phyloP scores from a whole-genome alignment of 2,113 vertebrate species.

The Carlito syrichta region DNA sequence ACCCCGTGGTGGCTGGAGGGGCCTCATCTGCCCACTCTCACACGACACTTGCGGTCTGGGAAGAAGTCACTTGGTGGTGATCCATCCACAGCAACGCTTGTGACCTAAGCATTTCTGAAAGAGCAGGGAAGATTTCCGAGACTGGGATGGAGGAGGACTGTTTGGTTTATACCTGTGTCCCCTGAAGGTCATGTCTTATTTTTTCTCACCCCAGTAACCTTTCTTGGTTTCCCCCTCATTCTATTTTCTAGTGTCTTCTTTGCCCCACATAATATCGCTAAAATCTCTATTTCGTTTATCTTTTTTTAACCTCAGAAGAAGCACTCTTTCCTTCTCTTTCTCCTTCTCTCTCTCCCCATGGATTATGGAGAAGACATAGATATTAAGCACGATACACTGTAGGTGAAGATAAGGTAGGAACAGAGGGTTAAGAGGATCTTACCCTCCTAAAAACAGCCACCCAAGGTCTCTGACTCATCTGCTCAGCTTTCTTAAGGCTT shows the following conservation, averaged over 20 bases:
- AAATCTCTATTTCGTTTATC: neutral
- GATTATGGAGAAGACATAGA: neutral
- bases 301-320: neutral
- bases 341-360: neutral
- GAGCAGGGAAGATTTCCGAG: slow-evolving; percentile 70
- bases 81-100: neutral
- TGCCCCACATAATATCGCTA: neutral
- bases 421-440: neutral
- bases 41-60: neutral
- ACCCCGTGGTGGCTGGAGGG: slow-evolving; percentile 66
- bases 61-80: slow-evolving; percentile 57
- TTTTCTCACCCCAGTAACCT: neutral
- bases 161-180: slow-evolving; percentile 47
- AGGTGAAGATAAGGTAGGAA: neutral
- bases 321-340: neutral
- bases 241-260: neutral
- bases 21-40: neutral
- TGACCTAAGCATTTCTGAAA: slow-evolving; percentile 43
- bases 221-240: slow-evolving; percentile 14
- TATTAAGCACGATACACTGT: neutral
- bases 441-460: neutral
- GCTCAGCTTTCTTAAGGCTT: neutral
- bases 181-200: neutral
- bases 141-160: slow-evolving; percentile 56
- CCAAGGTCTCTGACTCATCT: neutral